Evolutionary conservation across 35 echinoderm and acorn worm species (phyloP), one percentile per base, ranked within the genome.

Genomic region (Hemicentrotus pulcherrimus): DNA sequence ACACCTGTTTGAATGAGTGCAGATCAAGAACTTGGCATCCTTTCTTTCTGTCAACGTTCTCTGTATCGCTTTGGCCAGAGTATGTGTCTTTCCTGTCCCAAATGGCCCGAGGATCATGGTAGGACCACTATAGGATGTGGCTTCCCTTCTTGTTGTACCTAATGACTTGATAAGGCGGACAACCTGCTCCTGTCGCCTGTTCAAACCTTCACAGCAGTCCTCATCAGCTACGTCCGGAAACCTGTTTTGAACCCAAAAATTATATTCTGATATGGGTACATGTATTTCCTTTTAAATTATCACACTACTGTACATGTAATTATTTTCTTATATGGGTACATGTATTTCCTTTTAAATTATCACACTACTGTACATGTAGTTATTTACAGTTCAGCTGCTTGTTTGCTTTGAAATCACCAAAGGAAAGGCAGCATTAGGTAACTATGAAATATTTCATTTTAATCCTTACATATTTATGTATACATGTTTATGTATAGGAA

Each of bases 1-100:
- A 46, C 90, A 99, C 98, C 98, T 99, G 85, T 99, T 97, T 19
- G 97, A 96, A 91, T 95, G 95, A 28, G 98, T 99, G 91, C 98
- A 99, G 45, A 99, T 91, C 46, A 99, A 94, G 41, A 99, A 96
- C 90, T 94, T 96, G 5, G 92, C 35, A 61, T 97, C 90, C 7
- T 65, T 47, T 24, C 71, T 60, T 85, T 93, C 32, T 31, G 61
- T 32, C 18, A 99, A 32, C 30, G 97, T 94, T 92, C 58, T 87
- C 91, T 94, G 88, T 6, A 99, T 95, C 22, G 96, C 90, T 31
- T 46, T 92, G 14, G 96, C 95, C 87, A 97, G 32, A 13, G 98
- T 99, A 31, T 96, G 94, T 0, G 97, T 96, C 88, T 99, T 97
- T 18, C 97, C 97, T 19, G 98, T 97, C 28, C 98, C 98, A 95